Base-by-base conservation (phyloP, 2,797 vertebrate genomes). In the Octomys mimax region DNA sequence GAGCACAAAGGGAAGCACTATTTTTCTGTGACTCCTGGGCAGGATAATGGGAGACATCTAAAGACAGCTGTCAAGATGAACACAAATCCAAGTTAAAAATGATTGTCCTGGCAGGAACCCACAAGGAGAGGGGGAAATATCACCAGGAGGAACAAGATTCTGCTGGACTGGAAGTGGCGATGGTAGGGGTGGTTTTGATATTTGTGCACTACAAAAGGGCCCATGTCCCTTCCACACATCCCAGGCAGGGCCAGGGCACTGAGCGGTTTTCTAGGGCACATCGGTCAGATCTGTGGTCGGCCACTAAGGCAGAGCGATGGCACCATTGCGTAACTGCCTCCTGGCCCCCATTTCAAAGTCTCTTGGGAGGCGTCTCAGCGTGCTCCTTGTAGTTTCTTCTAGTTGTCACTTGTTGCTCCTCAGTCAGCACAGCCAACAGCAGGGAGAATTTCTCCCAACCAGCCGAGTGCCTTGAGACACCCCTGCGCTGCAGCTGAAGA, bases 161-260 rank as follows among this genome's bases (percentile, higher is more conserved):
- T 36, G 81, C 49, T 21, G 4, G 68, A 24, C 1, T 24, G 13
- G 21, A 62, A 89, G 26, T 0, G 31, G n/a, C 24, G 9, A 2
- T 22, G 2, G 0, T 52, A 8, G 19, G 7, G 5, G 39, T 57
- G 21, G n/a, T 12, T 61, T 31, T 22, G 68, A 42, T 19, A n/a
- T 26, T 39, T 19, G 7, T 42, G 31, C 26, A 70, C 78, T 46
- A 77, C 36, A 33, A 66, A 62, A 5, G 26, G 0, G 0, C 26
- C 46, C 26, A 3, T 28, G 18, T 54, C n/a, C 21, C 49, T 31
- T 57, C n/a, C 31, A 14, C 54, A 31, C 6, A 1, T 12, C 7
- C 49, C 4, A 28, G 0, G 5, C 0, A 5, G 62, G 18, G 39
- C 52, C 26, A 1, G 70, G 16, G 36, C 42, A 3, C 79, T 39